A percentile compares a stretch with the other conserved stretches of the same genome.
These are phyloP conservation scores for Antechinus stuartii DNA, from an alignment of 2,113 vertebrate species.

Conservation along the genomic window DNA sequence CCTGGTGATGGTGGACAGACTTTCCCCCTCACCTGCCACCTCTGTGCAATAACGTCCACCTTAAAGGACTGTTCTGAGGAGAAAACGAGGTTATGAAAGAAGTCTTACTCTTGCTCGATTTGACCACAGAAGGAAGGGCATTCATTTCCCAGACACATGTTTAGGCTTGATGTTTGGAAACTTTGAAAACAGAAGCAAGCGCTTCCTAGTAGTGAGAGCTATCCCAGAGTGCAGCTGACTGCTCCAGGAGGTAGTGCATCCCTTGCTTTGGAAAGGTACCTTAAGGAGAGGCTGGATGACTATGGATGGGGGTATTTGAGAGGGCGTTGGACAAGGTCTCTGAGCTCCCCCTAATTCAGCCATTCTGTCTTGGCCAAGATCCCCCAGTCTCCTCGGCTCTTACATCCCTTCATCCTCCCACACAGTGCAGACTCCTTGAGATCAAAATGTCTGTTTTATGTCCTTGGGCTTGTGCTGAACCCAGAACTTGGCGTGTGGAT, in stretches of 20 bases:
- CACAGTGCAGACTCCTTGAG: neutral
- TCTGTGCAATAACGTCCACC: neutral
- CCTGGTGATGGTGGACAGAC: neutral
- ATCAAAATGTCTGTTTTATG: neutral
- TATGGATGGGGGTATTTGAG: neutral
- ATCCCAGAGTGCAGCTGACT: neutral
- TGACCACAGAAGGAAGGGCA: too few species aligned
- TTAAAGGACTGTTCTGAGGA: neutral
- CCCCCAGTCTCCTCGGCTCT: accelerated
- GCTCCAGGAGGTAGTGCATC: neutral
- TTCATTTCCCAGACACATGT: too few species aligned
- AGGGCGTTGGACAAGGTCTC: neutral
- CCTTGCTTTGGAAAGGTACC: neutral
- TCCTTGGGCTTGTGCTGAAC: neutral
- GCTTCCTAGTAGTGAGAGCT: neutral
- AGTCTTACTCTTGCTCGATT: too few species aligned
- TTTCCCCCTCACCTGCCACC: neutral
- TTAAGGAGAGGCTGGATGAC: neutral
- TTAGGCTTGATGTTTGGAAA: too few species aligned
- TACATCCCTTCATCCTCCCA: too few species aligned
- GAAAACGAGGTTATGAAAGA: neutral
- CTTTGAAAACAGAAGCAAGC: neutral
- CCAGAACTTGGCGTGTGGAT: neutral
- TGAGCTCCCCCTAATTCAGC: neutral
- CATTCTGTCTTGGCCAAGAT: neutral